These are phyloP conservation scores for Carduelis carduelis DNA, from an alignment of 2,797 vertebrate genomes.

Conservation along the genomic window DNA sequence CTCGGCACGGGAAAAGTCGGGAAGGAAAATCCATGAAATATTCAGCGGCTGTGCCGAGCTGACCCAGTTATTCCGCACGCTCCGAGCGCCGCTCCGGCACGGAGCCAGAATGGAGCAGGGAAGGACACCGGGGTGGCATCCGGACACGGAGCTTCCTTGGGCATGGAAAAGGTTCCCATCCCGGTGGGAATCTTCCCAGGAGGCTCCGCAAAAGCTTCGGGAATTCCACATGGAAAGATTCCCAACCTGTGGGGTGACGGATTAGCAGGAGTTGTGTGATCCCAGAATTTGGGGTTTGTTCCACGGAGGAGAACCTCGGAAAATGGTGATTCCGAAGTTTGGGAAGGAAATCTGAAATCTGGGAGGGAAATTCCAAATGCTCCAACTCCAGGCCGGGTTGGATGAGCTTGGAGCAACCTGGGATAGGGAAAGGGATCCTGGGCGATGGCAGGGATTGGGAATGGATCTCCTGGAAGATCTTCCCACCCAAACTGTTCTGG, in stretches of 20 bases:
- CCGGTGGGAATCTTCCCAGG: neutral
- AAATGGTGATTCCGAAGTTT: neutral
- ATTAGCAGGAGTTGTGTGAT: fast-evolving
- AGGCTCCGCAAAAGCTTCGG: neutral
- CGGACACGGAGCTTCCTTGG: neutral
- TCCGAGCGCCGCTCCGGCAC: neutral
- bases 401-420: neutral
- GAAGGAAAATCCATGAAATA: neutral
- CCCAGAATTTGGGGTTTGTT: neutral
- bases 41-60: neutral
- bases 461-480: neutral
- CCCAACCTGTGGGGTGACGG: fast-evolving
- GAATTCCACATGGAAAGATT: fast-evolving
- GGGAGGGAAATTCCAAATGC: neutral
- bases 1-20: neutral
- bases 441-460: neutral
- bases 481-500: neutral
- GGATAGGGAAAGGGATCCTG: neutral
- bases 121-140: neutral
- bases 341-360: too few species aligned
- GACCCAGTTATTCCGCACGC: neutral
- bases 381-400: fast-evolving
- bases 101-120: neutral
- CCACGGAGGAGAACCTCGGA: fast-evolving
- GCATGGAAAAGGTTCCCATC: neutral